These are phyloP conservation scores for Cheilosia soror DNA, from an alignment of 2,888 invertebrate species.

Conservation along the genomic window DNA sequence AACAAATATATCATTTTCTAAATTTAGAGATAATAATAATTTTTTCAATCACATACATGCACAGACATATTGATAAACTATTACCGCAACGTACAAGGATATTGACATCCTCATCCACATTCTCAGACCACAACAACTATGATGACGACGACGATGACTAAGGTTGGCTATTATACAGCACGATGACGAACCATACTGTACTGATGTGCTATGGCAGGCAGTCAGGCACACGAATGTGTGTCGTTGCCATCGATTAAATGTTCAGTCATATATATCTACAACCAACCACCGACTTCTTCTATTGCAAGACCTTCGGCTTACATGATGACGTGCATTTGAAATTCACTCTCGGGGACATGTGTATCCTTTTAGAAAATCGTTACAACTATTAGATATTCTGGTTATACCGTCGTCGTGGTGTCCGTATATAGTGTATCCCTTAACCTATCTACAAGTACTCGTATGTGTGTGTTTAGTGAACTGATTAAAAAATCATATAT, in stretches of 20 bases:
- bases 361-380: slow-evolving; percentile 68
- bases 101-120: slow-evolving; percentile 49
- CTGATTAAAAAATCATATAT: slow-evolving; percentile 71
- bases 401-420: slow-evolving; percentile 43
- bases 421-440: slow-evolving; percentile 18
- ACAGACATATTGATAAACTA: slow-evolving; percentile 48
- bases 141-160: slow-evolving; percentile 28
- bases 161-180: too few species aligned
- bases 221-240: slow-evolving; percentile 13
- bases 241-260: slow-evolving; percentile 56
- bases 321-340: slow-evolving; percentile 64
- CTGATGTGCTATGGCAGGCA: slow-evolving; percentile 29
- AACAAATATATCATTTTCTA: slow-evolving; percentile 34
- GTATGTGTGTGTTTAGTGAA: slow-evolving; percentile 24
- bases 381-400: slow-evolving; percentile 69
- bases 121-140: slow-evolving; percentile 34
- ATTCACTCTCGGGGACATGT: slow-evolving; percentile 58
- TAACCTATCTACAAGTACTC: background rate
- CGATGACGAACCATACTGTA: too few species aligned
- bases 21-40: slow-evolving; percentile 38
- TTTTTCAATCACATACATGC: slow-evolving; percentile 40
- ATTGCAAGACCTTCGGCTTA: slow-evolving; percentile 26
- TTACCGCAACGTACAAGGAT: slow-evolving; percentile 31
- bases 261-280: slow-evolving; percentile 44
- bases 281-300: background rate